These are phyloP conservation scores for Pheosia gnoma DNA, from an alignment of 2,888 invertebrate genomes.

Conservation along the genomic window DNA sequence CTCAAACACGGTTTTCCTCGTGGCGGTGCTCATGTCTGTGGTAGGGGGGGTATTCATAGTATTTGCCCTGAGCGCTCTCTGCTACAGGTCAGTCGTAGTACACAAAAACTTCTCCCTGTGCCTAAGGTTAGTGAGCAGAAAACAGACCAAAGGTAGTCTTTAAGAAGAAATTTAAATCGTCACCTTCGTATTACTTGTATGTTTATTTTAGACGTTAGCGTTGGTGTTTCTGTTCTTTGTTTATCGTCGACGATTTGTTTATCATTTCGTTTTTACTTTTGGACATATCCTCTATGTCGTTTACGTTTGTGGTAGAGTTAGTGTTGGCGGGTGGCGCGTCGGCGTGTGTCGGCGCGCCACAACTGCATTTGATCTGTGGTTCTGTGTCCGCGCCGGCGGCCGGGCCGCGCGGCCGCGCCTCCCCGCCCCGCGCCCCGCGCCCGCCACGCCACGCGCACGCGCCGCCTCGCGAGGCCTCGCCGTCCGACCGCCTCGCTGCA, in stretches of 20 bases:
- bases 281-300: conserved; percentile 70
- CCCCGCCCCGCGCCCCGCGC: conserved; percentile 32
- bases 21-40: conserved; percentile 98
- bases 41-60: conserved; percentile 99
- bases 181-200: conserved; percentile 84
- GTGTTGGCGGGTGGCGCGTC: conserved; percentile 77
- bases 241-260: conserved; percentile 77
- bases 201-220: conserved; percentile 83
- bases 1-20: conserved; percentile 98
- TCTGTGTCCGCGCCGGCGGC: conserved; percentile 77
- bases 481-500: conserved; percentile 78
- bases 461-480: conserved; percentile 44
- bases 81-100: conserved; percentile 99
- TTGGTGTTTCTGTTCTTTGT: conserved; percentile 80
- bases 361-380: conserved; percentile 84
- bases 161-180: conserved; percentile 83
- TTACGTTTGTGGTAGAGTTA: conserved; percentile 81
- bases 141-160: conserved; percentile 89
- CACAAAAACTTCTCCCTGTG: conserved; percentile 99
- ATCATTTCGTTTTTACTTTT: conserved; percentile 64
- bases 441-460: conserved; percentile 55
- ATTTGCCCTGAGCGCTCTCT: conserved; percentile 99
- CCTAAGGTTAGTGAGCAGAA: conserved; percentile 99
- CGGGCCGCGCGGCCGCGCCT: conserved; percentile 45
- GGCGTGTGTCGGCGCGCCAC: conserved; percentile 69